Evolutionary conservation across 1,140 invertebrate genomes (phyloP).

Genomic region (Leptoteleia sp.): DNA sequence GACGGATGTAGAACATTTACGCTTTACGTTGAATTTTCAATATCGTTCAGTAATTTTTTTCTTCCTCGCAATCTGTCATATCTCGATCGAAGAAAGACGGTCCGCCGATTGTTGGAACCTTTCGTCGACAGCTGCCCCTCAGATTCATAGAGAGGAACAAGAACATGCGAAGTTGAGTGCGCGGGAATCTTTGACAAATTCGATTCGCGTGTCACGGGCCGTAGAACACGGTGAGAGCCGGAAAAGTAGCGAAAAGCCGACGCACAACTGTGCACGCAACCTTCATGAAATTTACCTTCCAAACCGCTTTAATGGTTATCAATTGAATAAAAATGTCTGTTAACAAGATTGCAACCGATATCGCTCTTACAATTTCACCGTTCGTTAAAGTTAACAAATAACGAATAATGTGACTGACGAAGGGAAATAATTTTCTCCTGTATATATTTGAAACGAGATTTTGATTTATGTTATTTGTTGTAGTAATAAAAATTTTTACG

Average conservation of each 20-base stretch:
- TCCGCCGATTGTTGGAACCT: constrained; percentile 45
- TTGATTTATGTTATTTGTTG: constrained; percentile 45
- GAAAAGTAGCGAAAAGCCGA: constrained; percentile 68
- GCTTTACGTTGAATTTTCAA: constrained; percentile 22
- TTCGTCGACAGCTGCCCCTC: constrained; percentile 63
- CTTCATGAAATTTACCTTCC: constrained; percentile 7
- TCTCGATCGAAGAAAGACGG: constrained; percentile 28
- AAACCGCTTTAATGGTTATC: constrained; percentile 32
- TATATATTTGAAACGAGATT: constrained; percentile 2
- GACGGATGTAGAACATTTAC: constrained; percentile 2
- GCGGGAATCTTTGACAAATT: constrained; percentile 76
- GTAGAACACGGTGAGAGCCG: constrained; percentile 72
- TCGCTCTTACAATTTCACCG: background rate
- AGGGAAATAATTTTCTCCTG: background rate
- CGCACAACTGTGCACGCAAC: background rate
- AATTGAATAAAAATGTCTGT: constrained; percentile 6
- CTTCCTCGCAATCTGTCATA: constrained; percentile 38
- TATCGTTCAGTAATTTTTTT: constrained; percentile 41
- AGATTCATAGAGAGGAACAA: constrained; percentile 57
- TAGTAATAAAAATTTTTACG: constrained; percentile 36
- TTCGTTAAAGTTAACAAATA: background rate
- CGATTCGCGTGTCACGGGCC: constrained; percentile 77
- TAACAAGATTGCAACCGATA: constrained; percentile 1
- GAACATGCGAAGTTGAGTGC: constrained; percentile 60
- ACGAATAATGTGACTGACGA: background rate